Base-by-base conservation (phyloP, 2,797 vertebrate genomes). In the Ctenopoma kingsleyae region DNA sequence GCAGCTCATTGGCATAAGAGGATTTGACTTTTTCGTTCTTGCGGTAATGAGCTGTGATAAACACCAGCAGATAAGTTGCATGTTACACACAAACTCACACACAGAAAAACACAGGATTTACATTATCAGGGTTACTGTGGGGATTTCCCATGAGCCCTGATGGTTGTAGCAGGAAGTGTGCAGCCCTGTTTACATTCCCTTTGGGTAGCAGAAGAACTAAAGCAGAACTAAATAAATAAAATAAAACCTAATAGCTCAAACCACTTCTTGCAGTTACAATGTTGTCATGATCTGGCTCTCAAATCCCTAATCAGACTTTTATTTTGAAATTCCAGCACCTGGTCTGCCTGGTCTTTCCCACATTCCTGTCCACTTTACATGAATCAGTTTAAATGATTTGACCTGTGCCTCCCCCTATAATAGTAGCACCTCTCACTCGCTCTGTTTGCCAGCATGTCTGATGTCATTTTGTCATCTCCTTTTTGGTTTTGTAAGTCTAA, bases 31-130 rank as follows among this genome's bases (percentile, higher is more conserved):
- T 87, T 84, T 78, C 62, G 78, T 86, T 81, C 76, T 84, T 22
- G 78, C 85, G 82, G 76, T 93, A 92, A 92, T 92, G 86, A 91
- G 87, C 81, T 88, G 84, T 83, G 85, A 89, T 92, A 89, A 93
- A 92, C 83, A 85, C 81, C 68, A 74, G 76, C 60, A 59, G 79
- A 91, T 87, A 80, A 72, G 75, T 84, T 83, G 67, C 70, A 84
- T 86, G 78, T 87, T 82, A 67, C 59, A 76, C 77, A 73, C 38
- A 63, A 44, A 77, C 70, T 23, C 36, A 5, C 12, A 75, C 71
- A 68, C 64, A 40, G 61, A 60, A 82, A 80, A 85, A 88, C 55
- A 84, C 50, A 62, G 76, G 71, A 84, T 83, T 89, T 87, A 78
- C 49, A 76, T 78, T 61, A 69, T 68, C 71, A 44, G 38, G 56